Evolutionary conservation across 2,888 invertebrate species (phyloP).

Genomic region (Pyrrhia umbra): DNA sequence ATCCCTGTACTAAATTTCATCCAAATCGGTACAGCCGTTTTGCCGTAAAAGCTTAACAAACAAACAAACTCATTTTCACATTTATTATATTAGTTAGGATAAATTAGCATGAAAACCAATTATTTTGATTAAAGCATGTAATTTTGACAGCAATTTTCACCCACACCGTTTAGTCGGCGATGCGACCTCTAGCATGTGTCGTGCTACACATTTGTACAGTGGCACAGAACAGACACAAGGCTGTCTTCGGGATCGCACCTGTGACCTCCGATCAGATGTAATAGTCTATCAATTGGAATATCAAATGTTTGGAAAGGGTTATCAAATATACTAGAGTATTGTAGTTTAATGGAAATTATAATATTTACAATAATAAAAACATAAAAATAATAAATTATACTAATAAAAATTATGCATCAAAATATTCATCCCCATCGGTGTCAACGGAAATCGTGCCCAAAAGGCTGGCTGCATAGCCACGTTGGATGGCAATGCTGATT

Average conservation of each 20-base stretch:
- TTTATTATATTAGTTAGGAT: neutral
- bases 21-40: too few relatives aligned
- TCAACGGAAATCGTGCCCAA: too few relatives aligned
- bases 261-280: conserved; percentile 45
- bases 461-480: too few relatives aligned
- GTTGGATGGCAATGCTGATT: too few relatives aligned
- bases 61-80: neutral
- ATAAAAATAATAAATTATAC: too few relatives aligned
- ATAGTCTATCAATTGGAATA: conserved; percentile 26
- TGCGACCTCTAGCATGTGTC: conserved; percentile 22
- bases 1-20: too few relatives aligned
- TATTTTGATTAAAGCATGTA: neutral
- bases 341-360: too few relatives aligned
- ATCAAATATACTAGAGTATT: neutral
- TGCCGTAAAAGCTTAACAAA: too few relatives aligned
- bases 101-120: conserved; percentile 11
- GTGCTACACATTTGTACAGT: conserved; percentile 8
- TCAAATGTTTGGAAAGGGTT: conserved; percentile 6
- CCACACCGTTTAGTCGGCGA: neutral
- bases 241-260: conserved; percentile 40
- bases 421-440: too few relatives aligned
- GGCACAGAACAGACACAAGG: conserved; percentile 51
- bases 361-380: too few relatives aligned
- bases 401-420: too few relatives aligned
- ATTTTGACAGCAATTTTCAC: conserved; percentile 1